Evolutionary conservation across 2,888 invertebrate genomes (phyloP).

Genomic region (Cerceris rybyensis): DNA sequence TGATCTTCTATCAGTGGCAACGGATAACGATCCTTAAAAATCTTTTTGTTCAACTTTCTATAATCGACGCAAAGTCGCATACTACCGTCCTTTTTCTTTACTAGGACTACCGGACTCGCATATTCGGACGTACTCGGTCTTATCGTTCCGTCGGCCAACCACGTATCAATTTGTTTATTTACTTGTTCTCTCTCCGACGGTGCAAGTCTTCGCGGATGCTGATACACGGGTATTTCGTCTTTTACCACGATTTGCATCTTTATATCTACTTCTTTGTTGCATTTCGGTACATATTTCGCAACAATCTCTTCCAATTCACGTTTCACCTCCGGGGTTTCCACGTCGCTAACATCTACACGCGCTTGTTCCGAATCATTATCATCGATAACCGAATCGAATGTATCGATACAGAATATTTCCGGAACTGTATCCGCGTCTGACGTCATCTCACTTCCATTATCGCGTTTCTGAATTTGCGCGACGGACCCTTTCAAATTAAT

Average conservation of each 20-base stretch:
- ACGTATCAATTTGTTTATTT: slow-evolving; percentile 66
- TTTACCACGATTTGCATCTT: slow-evolving; percentile 66
- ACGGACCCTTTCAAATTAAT: slow-evolving; percentile 15
- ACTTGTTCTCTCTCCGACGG: slow-evolving; percentile 60
- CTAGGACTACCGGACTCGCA: slow-evolving; percentile 68
- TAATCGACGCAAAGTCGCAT: slow-evolving; percentile 33
- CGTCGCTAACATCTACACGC: slow-evolving; percentile 8
- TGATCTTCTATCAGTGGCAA: slow-evolving; percentile 36
- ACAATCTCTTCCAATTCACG: neutral
- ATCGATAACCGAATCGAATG: slow-evolving; percentile 9
- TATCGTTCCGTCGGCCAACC: slow-evolving; percentile 70
- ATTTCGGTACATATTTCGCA: slow-evolving; percentile 10
- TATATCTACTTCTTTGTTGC: slow-evolving; percentile 36
- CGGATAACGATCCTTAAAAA: slow-evolving; percentile 21
- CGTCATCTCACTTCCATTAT: slow-evolving; percentile 1
- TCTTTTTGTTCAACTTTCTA: neutral
- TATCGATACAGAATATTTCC: slow-evolving; percentile 30
- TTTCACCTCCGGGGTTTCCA: neutral
- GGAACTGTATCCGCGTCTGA: slow-evolving; percentile 15
- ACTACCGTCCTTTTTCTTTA: slow-evolving; percentile 61
- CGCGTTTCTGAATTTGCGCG: slow-evolving; percentile 17
- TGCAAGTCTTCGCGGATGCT: slow-evolving; percentile 61
- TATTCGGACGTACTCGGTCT: slow-evolving; percentile 69
- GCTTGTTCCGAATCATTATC: neutral
- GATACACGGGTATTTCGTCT: slow-evolving; percentile 67